These are phyloP conservation scores for Tympanuchus pallidicinctus DNA, from an alignment of 2,113 vertebrate species.

Conservation along the genomic window DNA sequence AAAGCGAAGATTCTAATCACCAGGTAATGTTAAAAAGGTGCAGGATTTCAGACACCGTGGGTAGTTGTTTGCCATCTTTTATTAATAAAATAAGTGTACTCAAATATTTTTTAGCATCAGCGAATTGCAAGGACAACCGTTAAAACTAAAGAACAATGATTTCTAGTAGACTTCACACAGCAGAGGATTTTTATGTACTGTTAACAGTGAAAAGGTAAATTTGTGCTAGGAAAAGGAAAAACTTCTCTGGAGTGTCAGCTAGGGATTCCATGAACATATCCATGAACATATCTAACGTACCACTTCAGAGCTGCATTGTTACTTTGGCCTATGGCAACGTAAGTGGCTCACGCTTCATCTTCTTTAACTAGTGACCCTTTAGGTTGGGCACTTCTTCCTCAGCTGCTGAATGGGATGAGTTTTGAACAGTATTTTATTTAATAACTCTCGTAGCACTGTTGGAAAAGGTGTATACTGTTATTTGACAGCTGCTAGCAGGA, in stretches of 20 bases:
- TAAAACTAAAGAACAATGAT: not conserved
- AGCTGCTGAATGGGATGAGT: not conserved
- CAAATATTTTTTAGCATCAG: not conserved
- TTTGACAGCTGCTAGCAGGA: not conserved
- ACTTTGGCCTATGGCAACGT: not conserved
- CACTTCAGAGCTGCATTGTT: not conserved
- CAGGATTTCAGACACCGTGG: fast-evolving
- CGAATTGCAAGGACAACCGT: not conserved
- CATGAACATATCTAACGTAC: not conserved
- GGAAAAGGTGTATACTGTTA: not conserved
- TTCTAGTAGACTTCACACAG: not conserved
- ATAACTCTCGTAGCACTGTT: not conserved
- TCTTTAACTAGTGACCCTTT: not conserved
- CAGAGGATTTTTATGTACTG: not conserved
- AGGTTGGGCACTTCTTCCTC: not conserved
- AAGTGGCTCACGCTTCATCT: not conserved
- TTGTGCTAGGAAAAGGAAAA: not conserved
- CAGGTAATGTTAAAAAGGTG: constrained; percentile 78
- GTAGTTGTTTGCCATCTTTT: not conserved
- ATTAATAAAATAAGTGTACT: not conserved
- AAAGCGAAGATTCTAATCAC: constrained; percentile 95
- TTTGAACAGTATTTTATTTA: not conserved
- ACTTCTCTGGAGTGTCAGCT: not conserved
- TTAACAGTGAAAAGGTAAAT: not conserved
- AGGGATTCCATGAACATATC: not conserved